These are phyloP conservation scores for Elysia chlorotica DNA, from an alignment of 1,140 invertebrate genomes.

Conservation along the genomic window DNA sequence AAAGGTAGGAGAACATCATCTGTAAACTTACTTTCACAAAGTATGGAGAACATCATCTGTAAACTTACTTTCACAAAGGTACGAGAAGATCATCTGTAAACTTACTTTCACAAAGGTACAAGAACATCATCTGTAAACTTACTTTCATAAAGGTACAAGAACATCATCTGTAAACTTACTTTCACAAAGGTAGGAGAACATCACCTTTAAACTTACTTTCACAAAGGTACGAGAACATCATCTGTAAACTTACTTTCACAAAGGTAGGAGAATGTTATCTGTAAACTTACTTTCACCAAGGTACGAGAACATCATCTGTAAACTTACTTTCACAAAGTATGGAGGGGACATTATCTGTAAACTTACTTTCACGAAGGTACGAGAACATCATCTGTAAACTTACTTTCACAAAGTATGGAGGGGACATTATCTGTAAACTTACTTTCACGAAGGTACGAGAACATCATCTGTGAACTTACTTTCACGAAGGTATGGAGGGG, in stretches of 20 bases:
- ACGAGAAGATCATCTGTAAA: conserved; percentile 73
- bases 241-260: conserved; percentile 80
- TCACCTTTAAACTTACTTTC: conserved; percentile 80
- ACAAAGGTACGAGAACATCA: conserved; percentile 75
- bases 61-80: conserved; percentile 85
- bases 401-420: conserved; percentile 79
- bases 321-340: conserved; percentile 84
- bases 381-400: conserved; percentile 76
- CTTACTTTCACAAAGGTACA: conserved; percentile 81
- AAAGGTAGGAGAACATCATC: conserved; percentile 73
- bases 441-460: conserved; percentile 80
- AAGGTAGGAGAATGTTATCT: conserved; percentile 76
- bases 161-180: conserved; percentile 77
- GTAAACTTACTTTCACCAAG: conserved; percentile 83
- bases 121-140: conserved; percentile 75
- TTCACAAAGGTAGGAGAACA: conserved; percentile 78
- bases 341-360: conserved; percentile 73
- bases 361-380: conserved; percentile 81
- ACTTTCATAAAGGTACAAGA: conserved; percentile 80
- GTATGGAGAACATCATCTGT: conserved; percentile 73
- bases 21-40: conserved; percentile 85
- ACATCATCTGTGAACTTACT: conserved; percentile 77
- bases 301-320: conserved; percentile 75
- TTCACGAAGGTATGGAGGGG: conserved; percentile 81
- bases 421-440: conserved; percentile 75